These are phyloP conservation scores for Nephrotoma appendiculata DNA, from an alignment of 2,888 invertebrate genomes.

Conservation along the genomic window DNA sequence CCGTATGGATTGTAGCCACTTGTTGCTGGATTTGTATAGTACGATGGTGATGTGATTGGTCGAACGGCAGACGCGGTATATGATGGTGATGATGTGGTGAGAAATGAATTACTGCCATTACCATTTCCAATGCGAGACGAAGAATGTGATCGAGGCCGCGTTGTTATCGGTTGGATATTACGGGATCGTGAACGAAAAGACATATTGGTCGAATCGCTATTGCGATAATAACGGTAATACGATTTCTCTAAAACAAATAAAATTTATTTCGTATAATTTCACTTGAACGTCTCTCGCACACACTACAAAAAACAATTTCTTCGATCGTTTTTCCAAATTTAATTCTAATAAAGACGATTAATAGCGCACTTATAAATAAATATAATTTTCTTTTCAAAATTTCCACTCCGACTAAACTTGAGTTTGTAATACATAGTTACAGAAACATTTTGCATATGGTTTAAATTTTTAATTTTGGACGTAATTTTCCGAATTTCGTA, in stretches of 20 bases:
- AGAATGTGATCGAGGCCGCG: slow-evolving; percentile 35
- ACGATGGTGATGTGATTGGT: not conserved
- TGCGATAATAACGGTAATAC: not conserved
- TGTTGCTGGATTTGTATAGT: slow-evolving; percentile 5
- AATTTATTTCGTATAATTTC: not conserved
- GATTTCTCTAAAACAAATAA: not conserved
- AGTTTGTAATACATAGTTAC: not conserved
- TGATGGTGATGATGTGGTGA: slow-evolving; percentile 2
- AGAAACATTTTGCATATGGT: not conserved
- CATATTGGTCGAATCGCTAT: slow-evolving; percentile 17
- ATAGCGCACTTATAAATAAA: not conserved
- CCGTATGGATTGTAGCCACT: slow-evolving; percentile 24
- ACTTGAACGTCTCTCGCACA: not conserved
- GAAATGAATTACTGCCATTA: slow-evolving; percentile 12
- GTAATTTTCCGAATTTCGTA: not conserved
- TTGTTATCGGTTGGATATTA: slow-evolving; percentile 31
- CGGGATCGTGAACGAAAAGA: slow-evolving; percentile 32
- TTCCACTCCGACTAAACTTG: not conserved
- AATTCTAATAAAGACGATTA: not conserved
- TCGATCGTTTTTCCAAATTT: not conserved
- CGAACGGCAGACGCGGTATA: not conserved
- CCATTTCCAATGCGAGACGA: slow-evolving; percentile 32
- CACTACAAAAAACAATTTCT: not conserved
- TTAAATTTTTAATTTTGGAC: not conserved
- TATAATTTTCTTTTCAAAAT: not conserved